Evolutionary conservation across 2,113 vertebrate genomes (phyloP).

Genomic region (Neolamprologus falcicula): DNA sequence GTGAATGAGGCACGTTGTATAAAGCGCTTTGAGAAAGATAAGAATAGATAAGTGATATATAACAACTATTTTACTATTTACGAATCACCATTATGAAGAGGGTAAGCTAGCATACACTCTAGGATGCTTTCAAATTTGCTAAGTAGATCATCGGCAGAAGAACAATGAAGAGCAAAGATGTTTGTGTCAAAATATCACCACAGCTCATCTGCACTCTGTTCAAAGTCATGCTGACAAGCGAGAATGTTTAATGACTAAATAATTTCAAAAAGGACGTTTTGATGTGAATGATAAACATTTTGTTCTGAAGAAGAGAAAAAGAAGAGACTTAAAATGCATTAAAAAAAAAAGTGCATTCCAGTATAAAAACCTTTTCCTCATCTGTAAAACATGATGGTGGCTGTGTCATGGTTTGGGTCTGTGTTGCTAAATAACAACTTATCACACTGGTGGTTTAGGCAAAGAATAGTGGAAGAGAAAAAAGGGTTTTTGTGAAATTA

Average conservation of each 20-base stretch:
- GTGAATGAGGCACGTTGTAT: not conserved
- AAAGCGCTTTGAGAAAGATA: not conserved
- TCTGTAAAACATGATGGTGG: not conserved
- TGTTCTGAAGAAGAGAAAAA: not conserved
- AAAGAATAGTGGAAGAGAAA: not conserved
- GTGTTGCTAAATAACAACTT: not conserved
- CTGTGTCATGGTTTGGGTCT: not conserved
- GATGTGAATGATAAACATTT: not conserved
- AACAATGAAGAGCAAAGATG: not conserved
- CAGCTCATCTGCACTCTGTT: not conserved
- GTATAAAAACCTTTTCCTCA: not conserved
- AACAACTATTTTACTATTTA: not conserved
- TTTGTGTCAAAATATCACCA: not conserved
- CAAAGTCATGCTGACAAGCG: not conserved
- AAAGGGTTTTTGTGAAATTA: not conserved
- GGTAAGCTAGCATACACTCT: not conserved
- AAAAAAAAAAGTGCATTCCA: not conserved
- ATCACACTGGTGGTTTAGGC: not conserved
- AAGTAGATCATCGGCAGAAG: not conserved
- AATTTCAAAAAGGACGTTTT: not conserved
- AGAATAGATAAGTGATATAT: not conserved
- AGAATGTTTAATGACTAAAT: not conserved
- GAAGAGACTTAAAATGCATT: not conserved
- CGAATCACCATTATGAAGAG: fast-evolving
- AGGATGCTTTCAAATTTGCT: not conserved